Percentiles rank a stretch among this genome's conserved stretches.
These are phyloP conservation scores for Trachops cirrhosus DNA, from an alignment of 2,797 vertebrate genomes.

Conservation along the genomic window DNA sequence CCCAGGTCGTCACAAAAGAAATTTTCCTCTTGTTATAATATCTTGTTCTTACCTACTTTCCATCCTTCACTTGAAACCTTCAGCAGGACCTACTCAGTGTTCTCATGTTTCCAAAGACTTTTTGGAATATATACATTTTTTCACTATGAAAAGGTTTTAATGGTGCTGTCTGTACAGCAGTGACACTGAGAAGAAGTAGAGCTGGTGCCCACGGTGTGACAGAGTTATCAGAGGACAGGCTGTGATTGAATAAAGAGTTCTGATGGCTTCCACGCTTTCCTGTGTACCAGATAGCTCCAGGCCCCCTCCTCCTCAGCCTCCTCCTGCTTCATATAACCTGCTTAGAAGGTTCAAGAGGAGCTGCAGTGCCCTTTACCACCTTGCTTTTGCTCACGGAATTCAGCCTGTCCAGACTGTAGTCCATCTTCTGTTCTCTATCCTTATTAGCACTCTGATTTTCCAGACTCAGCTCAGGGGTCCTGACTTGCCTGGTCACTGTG, in stretches of 20 bases:
- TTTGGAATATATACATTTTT: background rate
- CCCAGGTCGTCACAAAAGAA: background rate
- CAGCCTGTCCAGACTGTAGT: background rate
- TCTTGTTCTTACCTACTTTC: background rate
- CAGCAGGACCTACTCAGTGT: background rate
- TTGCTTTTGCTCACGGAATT: background rate
- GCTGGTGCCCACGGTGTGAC: too few relatives aligned
- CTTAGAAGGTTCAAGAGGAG: background rate
- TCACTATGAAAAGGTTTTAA: too few relatives aligned
- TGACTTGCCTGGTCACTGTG: background rate
- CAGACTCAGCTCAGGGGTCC: background rate
- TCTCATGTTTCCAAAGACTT: background rate
- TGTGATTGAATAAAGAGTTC: background rate
- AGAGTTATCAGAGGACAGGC: too few relatives aligned
- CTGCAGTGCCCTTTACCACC: background rate
- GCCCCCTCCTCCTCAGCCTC: too few relatives aligned
- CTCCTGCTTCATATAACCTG: background rate
- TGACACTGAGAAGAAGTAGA: too few relatives aligned
- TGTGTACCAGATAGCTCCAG: background rate
- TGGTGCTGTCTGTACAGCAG: too few relatives aligned
- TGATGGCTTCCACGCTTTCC: background rate
- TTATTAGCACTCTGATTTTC: background rate
- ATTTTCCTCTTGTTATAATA: background rate
- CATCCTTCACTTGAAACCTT: background rate
- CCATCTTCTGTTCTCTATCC: background rate